Conservation (phyloP, 2,888 invertebrate genomes). For the Phragmatobia fuliginosa region DNA sequence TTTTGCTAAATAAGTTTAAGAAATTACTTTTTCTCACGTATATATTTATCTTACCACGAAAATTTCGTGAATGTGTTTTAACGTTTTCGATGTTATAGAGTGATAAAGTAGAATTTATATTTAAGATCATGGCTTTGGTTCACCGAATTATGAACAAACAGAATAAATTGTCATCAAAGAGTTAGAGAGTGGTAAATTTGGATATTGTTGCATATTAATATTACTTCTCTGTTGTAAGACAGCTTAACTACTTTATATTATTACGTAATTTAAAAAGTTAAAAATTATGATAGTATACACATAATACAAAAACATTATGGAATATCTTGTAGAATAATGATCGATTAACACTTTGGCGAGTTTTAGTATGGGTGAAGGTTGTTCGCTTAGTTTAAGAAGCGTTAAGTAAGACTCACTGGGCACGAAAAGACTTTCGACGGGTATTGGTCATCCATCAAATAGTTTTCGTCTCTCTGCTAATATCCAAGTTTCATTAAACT, state of each 20-base stretch:
- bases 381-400: slow-evolving; percentile 67
- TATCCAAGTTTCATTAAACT: slow-evolving; percentile 61
- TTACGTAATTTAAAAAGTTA: not conserved
- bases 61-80: not conserved
- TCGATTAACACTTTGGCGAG: slow-evolving; percentile 75
- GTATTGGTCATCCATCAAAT: slow-evolving; percentile 78
- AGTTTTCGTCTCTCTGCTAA: slow-evolving; percentile 64
- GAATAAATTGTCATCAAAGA: not conserved
- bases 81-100: not conserved
- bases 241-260: not conserved
- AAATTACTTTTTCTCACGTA: not conserved
- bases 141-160: not conserved
- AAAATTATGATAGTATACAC: not conserved
- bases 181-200: not conserved
- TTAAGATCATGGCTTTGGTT: not conserved
- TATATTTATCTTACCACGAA: not conserved
- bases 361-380: slow-evolving; percentile 74
- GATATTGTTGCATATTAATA: not conserved
- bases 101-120: not conserved
- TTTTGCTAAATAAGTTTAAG: not conserved
- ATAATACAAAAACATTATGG: slow-evolving; percentile 43
- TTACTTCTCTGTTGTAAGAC: not conserved
- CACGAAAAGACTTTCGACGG: slow-evolving; percentile 63
- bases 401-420: slow-evolving; percentile 74
- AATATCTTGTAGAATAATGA: slow-evolving; percentile 75